These are phyloP conservation scores for Huso huso DNA, from an alignment of 2,797 vertebrate species.

Conservation along the genomic window DNA sequence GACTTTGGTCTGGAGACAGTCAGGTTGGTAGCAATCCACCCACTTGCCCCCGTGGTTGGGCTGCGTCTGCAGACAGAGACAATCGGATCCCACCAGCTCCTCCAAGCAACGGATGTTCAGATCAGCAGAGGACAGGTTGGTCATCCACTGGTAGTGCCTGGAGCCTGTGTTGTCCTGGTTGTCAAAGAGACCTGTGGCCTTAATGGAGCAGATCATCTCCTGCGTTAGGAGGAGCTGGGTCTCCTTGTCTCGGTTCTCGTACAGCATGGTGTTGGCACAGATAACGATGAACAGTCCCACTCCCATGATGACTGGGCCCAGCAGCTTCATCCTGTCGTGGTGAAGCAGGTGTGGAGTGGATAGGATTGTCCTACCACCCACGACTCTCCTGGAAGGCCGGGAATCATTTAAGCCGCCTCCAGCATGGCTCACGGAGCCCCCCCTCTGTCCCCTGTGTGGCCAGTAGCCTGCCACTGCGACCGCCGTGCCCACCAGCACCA, in stretches of 20 bases:
- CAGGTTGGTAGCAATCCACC: constrained; percentile 33
- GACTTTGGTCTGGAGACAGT: constrained; percentile 43
- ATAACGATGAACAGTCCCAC: constrained; percentile 96
- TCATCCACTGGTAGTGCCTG: constrained; percentile 56
- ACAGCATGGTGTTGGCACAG: constrained; percentile 91
- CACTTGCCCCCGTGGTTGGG: constrained; percentile 28
- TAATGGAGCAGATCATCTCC: constrained; percentile 64
- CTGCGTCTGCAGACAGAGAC: constrained; percentile 37
- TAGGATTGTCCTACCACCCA: constrained; percentile 41
- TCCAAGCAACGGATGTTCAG: constrained; percentile 61
- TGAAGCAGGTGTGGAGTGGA: constrained; percentile 50
- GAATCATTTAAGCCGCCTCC: constrained; percentile 21
- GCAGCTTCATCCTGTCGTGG: constrained; percentile 78
- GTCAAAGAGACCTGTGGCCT: constrained; percentile 30
- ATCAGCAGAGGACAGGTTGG: constrained; percentile 55
- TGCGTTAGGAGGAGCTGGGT: constrained; percentile 75
- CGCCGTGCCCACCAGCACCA: constrained; percentile 81
- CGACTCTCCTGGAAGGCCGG: constrained; percentile 38
- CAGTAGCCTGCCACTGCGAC: constrained; percentile 91
- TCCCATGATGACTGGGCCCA: constrained; percentile 92
- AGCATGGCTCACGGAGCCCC: constrained; percentile 17
- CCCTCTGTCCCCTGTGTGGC: constrained; percentile 62
- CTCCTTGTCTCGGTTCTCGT: constrained; percentile 90
- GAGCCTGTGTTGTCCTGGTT: constrained; percentile 35
- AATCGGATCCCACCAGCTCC: constrained; percentile 51